Evolutionary conservation across 2,888 invertebrate genomes (phyloP).

Genomic region (Harmothoe impar): DNA sequence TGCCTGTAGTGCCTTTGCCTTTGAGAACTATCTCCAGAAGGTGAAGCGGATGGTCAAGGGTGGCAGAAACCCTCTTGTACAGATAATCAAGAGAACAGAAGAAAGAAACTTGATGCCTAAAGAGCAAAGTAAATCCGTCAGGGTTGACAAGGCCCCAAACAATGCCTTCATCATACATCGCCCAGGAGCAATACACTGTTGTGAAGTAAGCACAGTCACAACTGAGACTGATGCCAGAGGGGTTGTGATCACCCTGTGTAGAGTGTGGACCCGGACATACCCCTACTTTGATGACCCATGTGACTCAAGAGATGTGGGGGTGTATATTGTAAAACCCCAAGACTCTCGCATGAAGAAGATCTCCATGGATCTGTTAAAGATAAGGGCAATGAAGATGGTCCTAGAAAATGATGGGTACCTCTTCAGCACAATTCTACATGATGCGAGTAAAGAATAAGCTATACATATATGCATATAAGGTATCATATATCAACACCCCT

Average conservation of each 20-base stretch:
- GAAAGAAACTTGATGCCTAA: constrained; percentile 58
- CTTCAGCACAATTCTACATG: too few species aligned
- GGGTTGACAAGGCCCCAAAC: neutral
- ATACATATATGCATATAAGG: too few species aligned
- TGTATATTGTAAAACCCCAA: too few species aligned
- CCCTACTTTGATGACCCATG: constrained; percentile 26
- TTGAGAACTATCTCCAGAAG: constrained; percentile 66
- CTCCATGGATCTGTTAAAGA: too few species aligned
- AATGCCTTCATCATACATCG: constrained; percentile 38
- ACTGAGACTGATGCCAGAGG: neutral
- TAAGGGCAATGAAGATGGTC: too few species aligned
- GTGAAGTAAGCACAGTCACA: neutral
- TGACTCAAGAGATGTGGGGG: too few species aligned
- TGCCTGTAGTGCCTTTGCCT: constrained; percentile 65
- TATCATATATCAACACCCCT: too few species aligned
- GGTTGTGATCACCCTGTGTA: neutral
- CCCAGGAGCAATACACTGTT: neutral
- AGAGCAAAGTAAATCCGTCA: neutral
- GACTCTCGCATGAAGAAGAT: too few species aligned
- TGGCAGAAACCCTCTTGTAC: constrained; percentile 57
- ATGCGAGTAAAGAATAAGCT: too few species aligned
- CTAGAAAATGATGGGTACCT: too few species aligned
- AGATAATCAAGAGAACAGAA: too few species aligned
- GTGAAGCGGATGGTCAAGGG: constrained; percentile 64
- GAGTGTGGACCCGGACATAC: neutral